Percentiles rank a stretch among this genome's conserved stretches.
Conservation (phyloP, 2,113 vertebrate species). For the Acinonyx jubatus region DNA sequence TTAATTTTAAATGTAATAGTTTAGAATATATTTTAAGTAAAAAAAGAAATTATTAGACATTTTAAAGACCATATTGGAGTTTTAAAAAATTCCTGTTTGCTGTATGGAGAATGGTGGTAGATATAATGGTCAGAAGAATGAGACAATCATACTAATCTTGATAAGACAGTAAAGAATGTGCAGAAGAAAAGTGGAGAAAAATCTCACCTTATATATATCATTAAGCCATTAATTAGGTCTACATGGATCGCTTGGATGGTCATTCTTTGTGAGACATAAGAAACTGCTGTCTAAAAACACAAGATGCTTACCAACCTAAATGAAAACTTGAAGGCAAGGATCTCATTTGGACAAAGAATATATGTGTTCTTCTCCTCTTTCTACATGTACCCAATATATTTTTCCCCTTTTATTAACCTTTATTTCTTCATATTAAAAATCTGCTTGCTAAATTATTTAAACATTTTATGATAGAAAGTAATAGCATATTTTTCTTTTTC, state of each 20-base stretch:
- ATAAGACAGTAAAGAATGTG: not conserved
- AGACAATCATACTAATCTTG: not conserved
- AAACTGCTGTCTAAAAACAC: not conserved
- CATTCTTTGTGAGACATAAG: not conserved
- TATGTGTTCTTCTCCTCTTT: not conserved
- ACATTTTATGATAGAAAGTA: not conserved
- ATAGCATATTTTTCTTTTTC: not conserved
- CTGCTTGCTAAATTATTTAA: not conserved
- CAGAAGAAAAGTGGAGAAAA: not conserved
- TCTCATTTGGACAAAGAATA: not conserved
- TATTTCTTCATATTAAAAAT: not conserved
- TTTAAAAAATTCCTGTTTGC: not conserved
- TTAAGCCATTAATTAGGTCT: not conserved
- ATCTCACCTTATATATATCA: not conserved
- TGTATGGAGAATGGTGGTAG: not conserved
- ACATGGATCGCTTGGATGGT: not conserved
- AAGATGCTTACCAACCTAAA: not conserved
- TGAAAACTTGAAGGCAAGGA: not conserved
- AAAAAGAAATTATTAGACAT: not conserved
- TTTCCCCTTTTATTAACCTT: not conserved
- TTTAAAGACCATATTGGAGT: not conserved
- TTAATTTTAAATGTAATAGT: not conserved
- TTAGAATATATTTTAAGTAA: not conserved
- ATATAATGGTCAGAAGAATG: not conserved
- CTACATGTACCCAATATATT: not conserved